Base-by-base conservation (phyloP, 2,797 vertebrate genomes). In the Toxotes lorentzi region DNA sequence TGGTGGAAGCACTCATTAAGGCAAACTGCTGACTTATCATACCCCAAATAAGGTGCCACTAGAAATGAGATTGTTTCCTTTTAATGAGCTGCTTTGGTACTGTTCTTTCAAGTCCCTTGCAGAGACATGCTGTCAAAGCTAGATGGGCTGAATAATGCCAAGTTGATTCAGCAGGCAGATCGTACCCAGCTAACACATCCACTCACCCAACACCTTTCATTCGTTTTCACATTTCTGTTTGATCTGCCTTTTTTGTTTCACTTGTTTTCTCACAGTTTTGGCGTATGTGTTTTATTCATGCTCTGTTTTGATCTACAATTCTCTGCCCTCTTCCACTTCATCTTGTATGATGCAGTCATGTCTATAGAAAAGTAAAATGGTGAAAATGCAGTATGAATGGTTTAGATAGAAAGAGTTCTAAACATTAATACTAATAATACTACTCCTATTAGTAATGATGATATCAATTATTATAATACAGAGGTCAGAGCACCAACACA, bases 71-170 rank as follows among this genome's bases (percentile, higher is more conserved):
- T 51, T 40, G 32, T 70, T 82, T 79, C 34, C 60, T 83, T 68
- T 82, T 86, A 88, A 91, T 81, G 84, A 89, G 74, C 70, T 57
- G 71, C 54, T 63, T 56, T 48, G 48, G 13, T 53, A 4, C 54
- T 23, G 3, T 21, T 61, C 62, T 40, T 56, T 41, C 0, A 5
- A 58, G 67, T 72, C 67, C 40, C 48, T 24, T 9, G 58, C 60
- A 56, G 14, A 82, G 59, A 63, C 27, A 12, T 34, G 61, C 35
- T 65, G 65, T 85, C 59, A 84, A 76, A 81, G 56, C 38, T 16
- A 17, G 43, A 70, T 17, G 61, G 78, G 68, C 54, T 11, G 73
- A 78, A 47, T 38, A 35, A 78, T 54, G 63, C 34, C 71, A 38
- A 64, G 78, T 63, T 70, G 60, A 70, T 82, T 57, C 61, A 54